These are phyloP conservation scores for Eulimnadia texana DNA, from an alignment of 1,140 invertebrate genomes.

Conservation along the genomic window DNA sequence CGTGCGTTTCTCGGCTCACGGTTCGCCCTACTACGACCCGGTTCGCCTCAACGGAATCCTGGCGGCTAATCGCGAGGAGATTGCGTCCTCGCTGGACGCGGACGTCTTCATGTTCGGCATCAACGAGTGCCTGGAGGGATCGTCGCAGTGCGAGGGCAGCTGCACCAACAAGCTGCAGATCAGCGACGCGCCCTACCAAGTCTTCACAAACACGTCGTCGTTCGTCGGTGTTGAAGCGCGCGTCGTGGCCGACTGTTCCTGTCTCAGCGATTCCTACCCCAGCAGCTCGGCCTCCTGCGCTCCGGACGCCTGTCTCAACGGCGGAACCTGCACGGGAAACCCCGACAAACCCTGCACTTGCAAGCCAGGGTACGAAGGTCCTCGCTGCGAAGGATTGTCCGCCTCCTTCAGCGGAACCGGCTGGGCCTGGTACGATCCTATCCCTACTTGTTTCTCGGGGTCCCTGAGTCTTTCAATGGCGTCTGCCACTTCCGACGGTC, in stretches of 20 bases:
- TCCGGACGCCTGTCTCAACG: slow-evolving; percentile 44
- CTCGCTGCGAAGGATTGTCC: slow-evolving; percentile 72
- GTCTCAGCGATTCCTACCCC: slow-evolving; percentile 36
- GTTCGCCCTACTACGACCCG: slow-evolving; percentile 73
- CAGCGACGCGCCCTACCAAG: slow-evolving; percentile 49
- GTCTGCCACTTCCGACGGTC: slow-evolving; percentile 50
- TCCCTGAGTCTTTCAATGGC: slow-evolving; percentile 53
- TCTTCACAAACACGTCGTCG: slow-evolving; percentile 76
- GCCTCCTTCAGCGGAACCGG: slow-evolving; percentile 74
- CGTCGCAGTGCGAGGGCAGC: slow-evolving; percentile 40
- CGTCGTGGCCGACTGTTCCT: slow-evolving; percentile 52
- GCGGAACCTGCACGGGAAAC: slow-evolving; percentile 37
- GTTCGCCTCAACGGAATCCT: slow-evolving; percentile 71
- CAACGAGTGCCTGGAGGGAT: slow-evolving; percentile 65
- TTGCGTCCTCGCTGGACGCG: slow-evolving; percentile 52
- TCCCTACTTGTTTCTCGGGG: slow-evolving; percentile 36
- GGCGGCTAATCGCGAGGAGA: slow-evolving; percentile 43
- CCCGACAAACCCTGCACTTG: slow-evolving; percentile 38
- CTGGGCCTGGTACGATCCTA: slow-evolving; percentile 73
- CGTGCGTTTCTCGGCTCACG: slow-evolving; percentile 78
- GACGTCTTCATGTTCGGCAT: slow-evolving; percentile 71
- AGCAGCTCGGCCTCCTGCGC: slow-evolving; percentile 27
- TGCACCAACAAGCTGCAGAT: slow-evolving; percentile 56
- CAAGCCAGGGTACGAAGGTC: slow-evolving; percentile 55
- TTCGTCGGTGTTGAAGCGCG: slow-evolving; percentile 74